A percentile compares a stretch with the other conserved stretches of the same genome.
These are phyloP conservation scores for Stenodema calcarata DNA, from an alignment of 2,888 invertebrate genomes.

Conservation along the genomic window DNA sequence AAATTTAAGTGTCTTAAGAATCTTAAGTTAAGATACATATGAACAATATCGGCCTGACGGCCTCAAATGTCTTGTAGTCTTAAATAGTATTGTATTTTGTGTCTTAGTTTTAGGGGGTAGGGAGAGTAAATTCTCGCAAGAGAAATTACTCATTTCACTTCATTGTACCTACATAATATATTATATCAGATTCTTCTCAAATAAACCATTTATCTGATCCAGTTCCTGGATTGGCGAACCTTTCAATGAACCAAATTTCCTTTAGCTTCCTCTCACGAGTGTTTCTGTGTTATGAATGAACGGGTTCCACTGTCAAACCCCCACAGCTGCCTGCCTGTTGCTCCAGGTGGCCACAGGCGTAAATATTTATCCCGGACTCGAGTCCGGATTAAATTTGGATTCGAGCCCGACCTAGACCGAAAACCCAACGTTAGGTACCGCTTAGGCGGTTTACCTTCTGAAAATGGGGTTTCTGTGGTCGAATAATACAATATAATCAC, in stretches of 20 bases:
- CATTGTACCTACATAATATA: too few species aligned
- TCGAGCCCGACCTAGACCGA: not conserved
- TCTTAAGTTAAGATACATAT: too few species aligned
- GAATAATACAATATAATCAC: not conserved
- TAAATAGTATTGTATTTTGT: too few species aligned
- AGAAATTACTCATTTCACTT: too few species aligned
- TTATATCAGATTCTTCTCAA: not conserved
- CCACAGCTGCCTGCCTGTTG: not conserved
- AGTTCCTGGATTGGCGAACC: not conserved
- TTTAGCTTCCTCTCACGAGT: too few species aligned
- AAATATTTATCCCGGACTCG: not conserved
- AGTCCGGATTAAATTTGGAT: not conserved
- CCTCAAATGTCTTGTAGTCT: too few species aligned
- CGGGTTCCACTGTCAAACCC: not conserved
- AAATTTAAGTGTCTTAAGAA: too few species aligned
- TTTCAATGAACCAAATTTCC: too few species aligned
- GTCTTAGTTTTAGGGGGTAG: too few species aligned
- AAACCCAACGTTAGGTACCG: not conserved
- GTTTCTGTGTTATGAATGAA: not conserved
- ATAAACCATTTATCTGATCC: too few species aligned
- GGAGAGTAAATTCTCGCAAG: too few species aligned
- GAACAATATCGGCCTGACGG: too few species aligned
- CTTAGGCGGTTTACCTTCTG: not conserved
- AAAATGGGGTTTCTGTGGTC: not conserved
- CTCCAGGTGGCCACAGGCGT: conserved; percentile 9